These are phyloP conservation scores for Gymnosoma rotundatum DNA, from an alignment of 2,888 invertebrate species.

Conservation along the genomic window DNA sequence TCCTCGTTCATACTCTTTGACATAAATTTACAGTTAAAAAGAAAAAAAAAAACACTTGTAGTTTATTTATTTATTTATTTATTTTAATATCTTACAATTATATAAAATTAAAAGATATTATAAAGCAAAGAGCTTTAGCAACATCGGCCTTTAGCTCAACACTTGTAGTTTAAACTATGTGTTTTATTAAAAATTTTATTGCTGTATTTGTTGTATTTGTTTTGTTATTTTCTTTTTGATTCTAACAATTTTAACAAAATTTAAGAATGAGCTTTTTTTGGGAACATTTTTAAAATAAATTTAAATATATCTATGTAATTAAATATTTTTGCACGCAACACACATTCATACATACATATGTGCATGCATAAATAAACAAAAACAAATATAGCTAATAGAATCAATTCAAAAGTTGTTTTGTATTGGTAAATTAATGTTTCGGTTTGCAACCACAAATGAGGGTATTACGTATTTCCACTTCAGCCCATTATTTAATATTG, in stretches of 20 bases:
- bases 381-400: neutral
- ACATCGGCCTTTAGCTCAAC: too few species aligned
- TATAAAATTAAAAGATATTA: too few species aligned
- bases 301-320: slow-evolving; percentile 12
- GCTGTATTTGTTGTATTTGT: slow-evolving; percentile 6
- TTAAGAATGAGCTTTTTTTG: slow-evolving; percentile 22
- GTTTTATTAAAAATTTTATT: neutral
- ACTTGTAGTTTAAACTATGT: neutral
- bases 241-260: slow-evolving; percentile 2
- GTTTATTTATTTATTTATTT: too few species aligned
- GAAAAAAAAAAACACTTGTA: neutral
- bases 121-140: too few species aligned
- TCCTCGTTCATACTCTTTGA: too few species aligned
- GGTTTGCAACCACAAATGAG: slow-evolving; percentile 49
- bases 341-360: neutral
- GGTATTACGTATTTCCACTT: slow-evolving; percentile 37
- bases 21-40: neutral
- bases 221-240: neutral
- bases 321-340: slow-evolving; percentile 18
- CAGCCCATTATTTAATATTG: slow-evolving; percentile 3
- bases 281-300: neutral
- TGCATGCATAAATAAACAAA: neutral
- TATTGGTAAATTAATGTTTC: slow-evolving; percentile 31
- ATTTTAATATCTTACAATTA: too few species aligned
- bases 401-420: slow-evolving; percentile 4